Percentiles rank a stretch among this genome's conserved stretches.
Conservation (phyloP, 1,140 invertebrate genomes). For the Bombus pyrosoma region DNA sequence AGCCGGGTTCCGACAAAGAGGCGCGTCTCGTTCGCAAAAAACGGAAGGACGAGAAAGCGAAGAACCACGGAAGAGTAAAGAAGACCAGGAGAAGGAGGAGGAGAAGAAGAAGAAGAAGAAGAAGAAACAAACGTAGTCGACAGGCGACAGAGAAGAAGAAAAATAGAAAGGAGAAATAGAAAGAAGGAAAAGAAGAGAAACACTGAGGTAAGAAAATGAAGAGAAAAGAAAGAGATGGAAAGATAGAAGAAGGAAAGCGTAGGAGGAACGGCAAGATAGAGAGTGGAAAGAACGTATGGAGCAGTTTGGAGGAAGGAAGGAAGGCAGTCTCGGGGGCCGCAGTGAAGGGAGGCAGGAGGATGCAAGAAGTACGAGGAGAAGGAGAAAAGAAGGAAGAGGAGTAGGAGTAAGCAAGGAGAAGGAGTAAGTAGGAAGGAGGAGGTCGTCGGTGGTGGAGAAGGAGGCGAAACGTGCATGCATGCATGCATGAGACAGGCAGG, state of each 20-base stretch:
- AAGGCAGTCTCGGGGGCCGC: not conserved
- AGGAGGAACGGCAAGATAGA: constrained; percentile 7
- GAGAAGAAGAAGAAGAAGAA: not conserved
- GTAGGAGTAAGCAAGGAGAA: constrained; percentile 25
- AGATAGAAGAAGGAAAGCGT: constrained; percentile 11
- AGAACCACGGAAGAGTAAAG: not conserved
- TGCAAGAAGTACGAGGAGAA: constrained; percentile 33
- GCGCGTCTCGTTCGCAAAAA: not conserved
- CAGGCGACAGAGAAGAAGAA: not conserved
- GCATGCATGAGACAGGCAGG: constrained; percentile 48
- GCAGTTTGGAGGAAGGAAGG: constrained; percentile 4
- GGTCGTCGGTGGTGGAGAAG: constrained; percentile 22
- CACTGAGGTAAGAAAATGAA: not conserved
- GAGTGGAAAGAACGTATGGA: constrained; percentile 17
- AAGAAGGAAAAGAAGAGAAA: not conserved
- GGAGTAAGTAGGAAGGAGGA: constrained; percentile 36
- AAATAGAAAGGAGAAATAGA: not conserved
- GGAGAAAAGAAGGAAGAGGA: constrained; percentile 36
- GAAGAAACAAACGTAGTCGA: not conserved
- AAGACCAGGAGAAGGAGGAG: not conserved
- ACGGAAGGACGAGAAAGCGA: constrained; percentile 25
- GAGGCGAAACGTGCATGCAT: constrained; percentile 42
- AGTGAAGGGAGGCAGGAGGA: constrained; percentile 10
- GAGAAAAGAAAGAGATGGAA: constrained; percentile 1
- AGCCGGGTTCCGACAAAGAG: constrained; percentile 13